Evolutionary conservation across 2,888 invertebrate species (phyloP).

Genomic region (Callinectes sapidus): DNA sequence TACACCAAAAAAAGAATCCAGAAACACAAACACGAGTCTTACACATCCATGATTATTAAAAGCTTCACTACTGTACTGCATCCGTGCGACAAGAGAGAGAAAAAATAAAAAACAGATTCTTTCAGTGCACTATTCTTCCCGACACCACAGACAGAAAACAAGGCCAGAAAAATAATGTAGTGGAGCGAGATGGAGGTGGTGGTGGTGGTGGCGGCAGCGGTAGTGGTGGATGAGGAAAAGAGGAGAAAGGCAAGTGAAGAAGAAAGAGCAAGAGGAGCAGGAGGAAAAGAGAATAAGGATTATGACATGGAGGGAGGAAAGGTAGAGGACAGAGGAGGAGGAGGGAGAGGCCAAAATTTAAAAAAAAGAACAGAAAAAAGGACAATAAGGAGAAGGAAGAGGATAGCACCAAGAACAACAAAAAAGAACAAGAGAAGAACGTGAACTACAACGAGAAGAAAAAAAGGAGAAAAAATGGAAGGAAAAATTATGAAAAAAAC

Average conservation of each 20-base stretch:
- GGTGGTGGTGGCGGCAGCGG: background rate
- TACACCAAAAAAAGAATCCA: background rate
- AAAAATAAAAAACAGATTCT: background rate
- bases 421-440: background rate
- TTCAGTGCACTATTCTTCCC: background rate
- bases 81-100: background rate
- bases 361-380: no score
- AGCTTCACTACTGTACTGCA: background rate
- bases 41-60: background rate
- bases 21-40: background rate
- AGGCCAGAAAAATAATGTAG: slow-evolving; percentile 5
- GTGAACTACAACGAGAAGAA: background rate
- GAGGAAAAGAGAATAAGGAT: background rate
- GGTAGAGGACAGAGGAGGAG: background rate
- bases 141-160: background rate
- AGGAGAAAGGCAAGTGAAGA: background rate
- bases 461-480: background rate
- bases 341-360: background rate
- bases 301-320: background rate
- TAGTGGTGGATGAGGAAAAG: background rate
- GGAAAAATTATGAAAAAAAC: background rate
- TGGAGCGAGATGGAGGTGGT: background rate
- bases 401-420: no score
- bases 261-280: background rate
- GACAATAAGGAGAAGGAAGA: no score